A percentile compares a stretch with the other conserved stretches of the same genome.
phyloP scores from a whole-genome alignment of 2,888 invertebrate genomes.

The Copidosoma aretas region DNA sequence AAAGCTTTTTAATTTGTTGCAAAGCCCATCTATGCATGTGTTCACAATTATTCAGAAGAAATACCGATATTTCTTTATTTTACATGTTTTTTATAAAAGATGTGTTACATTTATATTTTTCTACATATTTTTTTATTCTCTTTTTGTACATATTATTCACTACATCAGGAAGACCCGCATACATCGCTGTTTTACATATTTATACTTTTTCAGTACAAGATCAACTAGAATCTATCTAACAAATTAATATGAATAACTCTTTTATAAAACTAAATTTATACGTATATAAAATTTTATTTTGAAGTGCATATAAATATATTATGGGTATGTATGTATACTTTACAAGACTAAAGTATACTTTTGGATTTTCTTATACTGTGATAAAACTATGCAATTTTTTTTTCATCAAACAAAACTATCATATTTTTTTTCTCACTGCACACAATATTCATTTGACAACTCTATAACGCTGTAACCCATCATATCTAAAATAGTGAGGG shows the following conservation, averaged over 20 bases:
- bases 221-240: conserved; percentile 26
- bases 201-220: conserved; percentile 24
- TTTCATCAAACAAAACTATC: too few species aligned
- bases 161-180: conserved; percentile 38
- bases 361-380: not conserved
- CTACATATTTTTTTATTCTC: conserved; percentile 20
- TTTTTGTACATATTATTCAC: conserved; percentile 31
- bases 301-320: conserved; percentile 21
- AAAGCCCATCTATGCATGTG: conserved; percentile 37
- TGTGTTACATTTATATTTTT: conserved; percentile 18
- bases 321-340: not conserved
- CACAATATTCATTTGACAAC: too few species aligned
- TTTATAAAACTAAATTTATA: conserved; percentile 31
- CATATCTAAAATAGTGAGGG: too few species aligned
- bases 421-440: too few species aligned
- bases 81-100: conserved; percentile 33
- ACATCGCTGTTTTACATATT: too few species aligned
- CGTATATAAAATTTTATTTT: conserved; percentile 18
- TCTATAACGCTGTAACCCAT: too few species aligned
- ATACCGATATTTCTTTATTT: conserved; percentile 34
- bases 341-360: not conserved
- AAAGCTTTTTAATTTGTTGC: conserved; percentile 36
- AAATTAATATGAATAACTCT: conserved; percentile 27
- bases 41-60: conserved; percentile 32
- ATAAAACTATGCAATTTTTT: too few species aligned